Base-by-base conservation (phyloP, 2,113 vertebrate genomes). In the Equus quagga region DNA sequence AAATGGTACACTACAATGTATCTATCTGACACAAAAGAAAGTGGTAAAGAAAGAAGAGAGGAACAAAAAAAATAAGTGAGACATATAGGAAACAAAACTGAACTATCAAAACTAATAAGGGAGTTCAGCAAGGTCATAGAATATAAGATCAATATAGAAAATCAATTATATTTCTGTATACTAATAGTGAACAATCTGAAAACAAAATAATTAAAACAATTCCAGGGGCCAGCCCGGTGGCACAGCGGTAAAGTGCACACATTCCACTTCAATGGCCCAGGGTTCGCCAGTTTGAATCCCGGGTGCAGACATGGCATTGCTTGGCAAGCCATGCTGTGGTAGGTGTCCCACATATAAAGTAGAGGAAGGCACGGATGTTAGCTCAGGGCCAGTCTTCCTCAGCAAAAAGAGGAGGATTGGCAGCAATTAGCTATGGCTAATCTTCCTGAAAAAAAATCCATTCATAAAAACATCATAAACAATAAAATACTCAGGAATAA, bases 401-500 rank as follows among this genome's bases (percentile, higher is more conserved):
- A 51, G 49, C 49, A 51, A 51, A 51, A 51, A 51, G 49, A 51
- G 49, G 49, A 51, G 49, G 49, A 12, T 12, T 51, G 49, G 49
- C 49, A 51, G 9, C 49, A 51, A 12, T 51, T 51, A 51, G 49
- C 49, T 51, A 51, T 11, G 49, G 11, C 49, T 51, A 12, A 51
- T 51, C 49, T 51, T 51, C 12, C 49, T 51, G 56, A 23, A 70
- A 88, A 46, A 26, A 73, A 75, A 54, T 81, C 9, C 17, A 81
- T 69, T 90, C 49, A 85, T n/a, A 70, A 58, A 80, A 62, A 56
- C 36, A 41, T 41, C 28, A 78, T 69, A 81, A 76, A 82, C 18
- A 76, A 87, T 41, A 91, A 91, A 91, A 70, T 60, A 17, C 21
- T 88, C 85, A 73, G 73, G 58, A 89, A 82, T 78, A 89, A 67